Evolutionary conservation across 2,797 vertebrate species (phyloP).

Genomic region (Gymnothorax javanicus): DNA sequence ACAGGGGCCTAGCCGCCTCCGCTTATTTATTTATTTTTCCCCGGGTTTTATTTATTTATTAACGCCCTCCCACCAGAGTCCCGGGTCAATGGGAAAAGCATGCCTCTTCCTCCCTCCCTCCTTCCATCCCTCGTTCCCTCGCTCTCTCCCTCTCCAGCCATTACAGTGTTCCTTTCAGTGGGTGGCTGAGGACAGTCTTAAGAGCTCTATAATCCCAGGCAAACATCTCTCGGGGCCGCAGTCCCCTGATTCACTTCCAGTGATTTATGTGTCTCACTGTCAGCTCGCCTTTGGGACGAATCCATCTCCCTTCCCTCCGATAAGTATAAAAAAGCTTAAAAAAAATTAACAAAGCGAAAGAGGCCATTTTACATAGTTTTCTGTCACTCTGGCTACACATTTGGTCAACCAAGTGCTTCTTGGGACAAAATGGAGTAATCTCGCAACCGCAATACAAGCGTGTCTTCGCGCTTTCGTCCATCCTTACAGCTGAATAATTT

Average conservation of each 20-base stretch:
- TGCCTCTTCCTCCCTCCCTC: constrained; percentile 16
- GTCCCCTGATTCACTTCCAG: constrained; percentile 33
- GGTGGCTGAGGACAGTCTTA: constrained; percentile 33
- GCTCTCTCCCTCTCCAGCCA: constrained; percentile 18
- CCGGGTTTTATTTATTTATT: constrained; percentile 60
- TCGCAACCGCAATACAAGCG: constrained; percentile 1
- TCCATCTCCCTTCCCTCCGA: constrained; percentile 27
- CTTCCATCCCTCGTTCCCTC: constrained; percentile 11
- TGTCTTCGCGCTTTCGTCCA: constrained; percentile 15
- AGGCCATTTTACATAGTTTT: neutral
- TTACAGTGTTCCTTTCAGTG: constrained; percentile 31
- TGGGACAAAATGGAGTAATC: constrained; percentile 35
- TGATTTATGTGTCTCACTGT: constrained; percentile 43
- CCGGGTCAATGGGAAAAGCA: constrained; percentile 50
- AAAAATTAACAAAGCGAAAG: neutral
- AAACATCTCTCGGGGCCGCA: constrained; percentile 16
- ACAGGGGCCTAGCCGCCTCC: constrained; percentile 58
- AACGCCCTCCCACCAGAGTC: constrained; percentile 50
- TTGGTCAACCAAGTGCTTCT: constrained; percentile 30
- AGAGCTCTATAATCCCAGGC: constrained; percentile 42
- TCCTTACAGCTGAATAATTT: constrained; percentile 34
- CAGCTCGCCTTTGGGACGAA: constrained; percentile 10
- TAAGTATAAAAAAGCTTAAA: constrained; percentile 21
- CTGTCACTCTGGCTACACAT: neutral
- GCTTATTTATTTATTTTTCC: constrained; percentile 72